Base-by-base conservation (phyloP, 2,113 vertebrate species). In the Ammodytes marinus region DNA sequence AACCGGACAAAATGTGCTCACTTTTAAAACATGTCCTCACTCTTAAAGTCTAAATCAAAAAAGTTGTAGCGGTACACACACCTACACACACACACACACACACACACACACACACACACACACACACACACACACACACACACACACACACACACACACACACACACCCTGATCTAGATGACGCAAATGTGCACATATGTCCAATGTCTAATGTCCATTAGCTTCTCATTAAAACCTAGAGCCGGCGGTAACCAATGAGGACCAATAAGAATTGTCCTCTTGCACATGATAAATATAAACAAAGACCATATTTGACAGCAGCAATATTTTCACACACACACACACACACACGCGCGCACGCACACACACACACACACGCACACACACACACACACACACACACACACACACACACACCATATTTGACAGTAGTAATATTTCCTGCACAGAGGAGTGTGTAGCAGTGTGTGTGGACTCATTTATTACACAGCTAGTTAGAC, bases 401-500 rank as follows among this genome's bases (percentile, higher is more conserved):
- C 59, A 70, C 81, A 81, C 77, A 69, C 55, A 27, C 27, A 65
- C 86, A 79, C 68, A 81, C 63, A 4, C 46, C 57, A 8, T 1
- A 3, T 74, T 50, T 84, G 80, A 87, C 82, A 86, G 83, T 68
- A 77, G 82, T 67, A 53, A 69, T 69, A 69, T 73, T 54, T 64
- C 35, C n/a, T 53, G 58, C 45, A 77, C 80, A 55, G 42, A 8
- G 45, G 66, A 61, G 78, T 75, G 53, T 50, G 74, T 55, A 79
- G 74, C 35, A 80, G 19, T 43, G 52, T 37, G 43, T 72, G 19
- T 11, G 79, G 53, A 53, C 27, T 84, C 42, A 65, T 84, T 84
- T 82, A 59, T 90, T 55, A 83, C 75, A 27, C 68, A 54, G 80
- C 77, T 74, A 59, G 74, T 88, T 82, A 65, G 40, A 80, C 19